These are phyloP conservation scores for Spilosoma lubricipeda DNA, from an alignment of 2,888 invertebrate genomes.

Conservation along the genomic window DNA sequence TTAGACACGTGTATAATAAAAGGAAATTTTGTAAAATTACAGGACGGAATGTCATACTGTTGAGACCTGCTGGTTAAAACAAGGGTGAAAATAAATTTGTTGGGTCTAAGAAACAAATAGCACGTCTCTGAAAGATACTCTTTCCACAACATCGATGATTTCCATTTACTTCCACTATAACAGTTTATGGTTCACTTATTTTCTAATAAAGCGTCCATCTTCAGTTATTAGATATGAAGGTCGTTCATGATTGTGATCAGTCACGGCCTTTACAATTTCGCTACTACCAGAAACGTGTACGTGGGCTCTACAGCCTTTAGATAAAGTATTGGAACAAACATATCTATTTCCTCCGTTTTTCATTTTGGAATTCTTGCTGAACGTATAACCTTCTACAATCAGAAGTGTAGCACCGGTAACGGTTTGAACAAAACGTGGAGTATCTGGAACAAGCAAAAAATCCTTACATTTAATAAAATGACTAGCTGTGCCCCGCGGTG, in stretches of 20 bases:
- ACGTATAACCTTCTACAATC: slow-evolving; percentile 56
- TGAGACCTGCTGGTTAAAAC: too few species aligned
- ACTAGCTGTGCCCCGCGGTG: too few species aligned
- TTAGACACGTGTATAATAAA: too few species aligned
- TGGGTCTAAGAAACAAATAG: too few species aligned
- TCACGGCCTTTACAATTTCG: slow-evolving; percentile 45
- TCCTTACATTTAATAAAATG: neutral
- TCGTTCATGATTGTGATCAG: slow-evolving; percentile 57
- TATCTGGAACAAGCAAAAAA: slow-evolving; percentile 18
- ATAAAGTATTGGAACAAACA: slow-evolving; percentile 54
- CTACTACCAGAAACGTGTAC: slow-evolving; percentile 52
- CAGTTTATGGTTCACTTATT: slow-evolving; percentile 13
- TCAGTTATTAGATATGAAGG: slow-evolving; percentile 42
- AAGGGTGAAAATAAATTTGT: too few species aligned
- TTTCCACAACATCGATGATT: neutral
- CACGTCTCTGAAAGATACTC: neutral
- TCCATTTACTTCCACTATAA: neutral
- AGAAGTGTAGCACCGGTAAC: slow-evolving; percentile 47
- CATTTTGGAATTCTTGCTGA: slow-evolving; percentile 54
- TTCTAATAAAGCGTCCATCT: slow-evolving; percentile 49
- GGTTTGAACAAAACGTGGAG: slow-evolving; percentile 22
- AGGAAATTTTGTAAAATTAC: too few species aligned
- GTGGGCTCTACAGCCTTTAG: slow-evolving; percentile 58
- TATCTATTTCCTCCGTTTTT: slow-evolving; percentile 53
- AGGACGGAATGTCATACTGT: too few species aligned